Evolutionary conservation across 2,888 invertebrate genomes (phyloP), one percentile per base, ranked within the genome.

Genomic region (Anthrax anthrax): DNA sequence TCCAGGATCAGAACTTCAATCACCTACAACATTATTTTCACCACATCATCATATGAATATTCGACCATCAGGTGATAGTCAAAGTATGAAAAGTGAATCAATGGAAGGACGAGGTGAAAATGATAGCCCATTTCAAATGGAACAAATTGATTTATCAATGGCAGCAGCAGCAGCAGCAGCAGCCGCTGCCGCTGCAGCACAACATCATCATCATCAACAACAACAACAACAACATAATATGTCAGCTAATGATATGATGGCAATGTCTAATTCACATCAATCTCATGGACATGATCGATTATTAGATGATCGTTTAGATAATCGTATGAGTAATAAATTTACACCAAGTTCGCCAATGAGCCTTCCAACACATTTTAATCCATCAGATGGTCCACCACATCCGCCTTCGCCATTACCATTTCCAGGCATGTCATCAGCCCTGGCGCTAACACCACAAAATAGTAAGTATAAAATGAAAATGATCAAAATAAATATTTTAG

Each of bases 381-480:
- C 64, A 48, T 63, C 63, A 43, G 67, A 70, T 53, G 77, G 73
- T 55, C 72, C 62, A 55, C 69, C 57, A 50, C 70, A 62, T 62
- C 75, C 71, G 50, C 76, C 73, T 43, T 76, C 75, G 52, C 80
- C 73, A 52, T 67, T 82, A 63, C 76, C 78, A 65, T 84, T 81
- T 70, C 81, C 82, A 52, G 81, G 80, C 47, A 79, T 82, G 71
- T 76, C 81, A 42, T 79, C 82, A 50, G 83, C 84, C 47, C 70
- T 88, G 55, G 78, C 85, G 37, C 72, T 88, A 62, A 85, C 87
- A 55, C 84, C 87, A 58, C 85, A 87, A 48, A 87, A 88, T 72
- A 81, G 80, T 77, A 71, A 82, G 79, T 80, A 61, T 4, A 5
- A n/a, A n/a, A n/a, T n/a, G n/a, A n/a, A n/a, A n/a, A n/a, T n/a